Evolutionary conservation across 2,888 invertebrate genomes (phyloP).

Genomic region (Microctonus aethiopoides): DNA sequence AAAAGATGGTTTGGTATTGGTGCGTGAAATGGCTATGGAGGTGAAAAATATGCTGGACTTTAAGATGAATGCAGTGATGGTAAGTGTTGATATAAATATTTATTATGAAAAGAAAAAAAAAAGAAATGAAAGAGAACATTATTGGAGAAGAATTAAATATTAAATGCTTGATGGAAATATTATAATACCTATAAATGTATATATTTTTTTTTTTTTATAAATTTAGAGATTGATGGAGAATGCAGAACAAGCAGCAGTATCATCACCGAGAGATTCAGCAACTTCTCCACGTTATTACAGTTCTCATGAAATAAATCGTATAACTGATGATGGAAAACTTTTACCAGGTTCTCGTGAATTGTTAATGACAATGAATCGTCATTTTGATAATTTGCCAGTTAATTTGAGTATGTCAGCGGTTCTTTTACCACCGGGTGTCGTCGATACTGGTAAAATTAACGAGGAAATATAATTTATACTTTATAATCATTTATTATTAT

Average conservation of each 20-base stretch:
- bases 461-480: background rate
- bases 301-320: slow-evolving; percentile 83
- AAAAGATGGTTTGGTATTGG: slow-evolving; percentile 86
- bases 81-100: slow-evolving; percentile 68
- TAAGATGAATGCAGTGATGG: slow-evolving; percentile 92
- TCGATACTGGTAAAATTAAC: slow-evolving; percentile 72
- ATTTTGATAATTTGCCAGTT: slow-evolving; percentile 88
- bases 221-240: slow-evolving; percentile 90
- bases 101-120: background rate
- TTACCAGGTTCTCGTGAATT: slow-evolving; percentile 79
- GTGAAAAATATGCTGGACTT: slow-evolving; percentile 95
- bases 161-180: background rate
- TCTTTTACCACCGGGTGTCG: slow-evolving; percentile 85
- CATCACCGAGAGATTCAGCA: slow-evolving; percentile 70
- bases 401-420: slow-evolving; percentile 89
- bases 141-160: background rate
- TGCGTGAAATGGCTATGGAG: slow-evolving; percentile 88
- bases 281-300: slow-evolving; percentile 79
- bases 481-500: background rate
- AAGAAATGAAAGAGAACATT: background rate
- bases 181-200: slow-evolving; percentile 11
- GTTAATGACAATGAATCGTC: slow-evolving; percentile 79
- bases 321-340: slow-evolving; percentile 80
- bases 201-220: slow-evolving; percentile 16
- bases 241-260: slow-evolving; percentile 87